Evolutionary conservation across 2,797 vertebrate species (phyloP).

Genomic region (Gambelia wislizenii): DNA sequence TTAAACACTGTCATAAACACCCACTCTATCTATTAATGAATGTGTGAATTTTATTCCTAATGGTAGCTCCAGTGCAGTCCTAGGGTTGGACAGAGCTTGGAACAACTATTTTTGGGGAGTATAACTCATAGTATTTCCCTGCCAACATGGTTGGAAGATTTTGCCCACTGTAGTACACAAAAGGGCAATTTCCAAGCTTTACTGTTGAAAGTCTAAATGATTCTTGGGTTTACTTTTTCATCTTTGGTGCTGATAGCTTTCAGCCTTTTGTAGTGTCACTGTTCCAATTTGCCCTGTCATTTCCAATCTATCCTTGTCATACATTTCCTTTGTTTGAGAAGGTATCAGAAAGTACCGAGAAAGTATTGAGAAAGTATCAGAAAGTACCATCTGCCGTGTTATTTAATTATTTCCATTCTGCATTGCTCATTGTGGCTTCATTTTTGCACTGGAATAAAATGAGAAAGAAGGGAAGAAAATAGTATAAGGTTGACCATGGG

Average conservation of each 20-base stretch:
- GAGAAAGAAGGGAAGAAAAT: not conserved
- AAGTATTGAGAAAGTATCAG: not conserved
- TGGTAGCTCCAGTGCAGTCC: not conserved
- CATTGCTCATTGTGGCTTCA: not conserved
- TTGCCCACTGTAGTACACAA: no score
- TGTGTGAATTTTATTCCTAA: constrained; percentile 1
- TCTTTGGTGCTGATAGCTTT: not conserved
- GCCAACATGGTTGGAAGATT: no score
- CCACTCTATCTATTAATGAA: not conserved
- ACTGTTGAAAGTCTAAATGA: not conserved
- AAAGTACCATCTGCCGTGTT: not conserved
- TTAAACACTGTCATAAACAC: constrained; percentile 3
- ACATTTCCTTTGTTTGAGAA: no score
- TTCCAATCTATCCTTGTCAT: not conserved
- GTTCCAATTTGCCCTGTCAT: not conserved
- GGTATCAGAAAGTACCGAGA: not conserved
- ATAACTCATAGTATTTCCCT: no score
- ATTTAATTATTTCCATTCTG: not conserved
- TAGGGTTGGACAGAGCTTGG: no score
- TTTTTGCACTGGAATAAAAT: not conserved
- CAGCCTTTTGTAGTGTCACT: not conserved
- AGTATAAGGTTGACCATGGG: not conserved
- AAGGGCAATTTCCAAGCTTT: no score
- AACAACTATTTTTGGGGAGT: no score
- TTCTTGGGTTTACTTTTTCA: not conserved